phyloP scores from a whole-genome alignment of 1,140 invertebrate species.

The Trichonephila clavipes region DNA sequence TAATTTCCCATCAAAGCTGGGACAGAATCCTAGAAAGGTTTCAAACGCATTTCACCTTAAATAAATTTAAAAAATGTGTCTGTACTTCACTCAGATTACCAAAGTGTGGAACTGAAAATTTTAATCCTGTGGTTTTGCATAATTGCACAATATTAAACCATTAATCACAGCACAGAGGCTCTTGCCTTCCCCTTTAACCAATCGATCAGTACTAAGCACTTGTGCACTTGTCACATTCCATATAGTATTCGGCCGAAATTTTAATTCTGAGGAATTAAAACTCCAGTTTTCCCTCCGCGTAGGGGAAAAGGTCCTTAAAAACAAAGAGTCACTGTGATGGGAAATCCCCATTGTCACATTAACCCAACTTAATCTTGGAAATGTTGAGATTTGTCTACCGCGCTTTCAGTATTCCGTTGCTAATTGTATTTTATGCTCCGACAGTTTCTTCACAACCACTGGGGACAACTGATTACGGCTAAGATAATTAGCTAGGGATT shows the following conservation, averaged over 20 bases:
- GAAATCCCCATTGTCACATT: slow-evolving; percentile 41
- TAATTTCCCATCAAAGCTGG: neutral
- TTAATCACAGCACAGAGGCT: neutral
- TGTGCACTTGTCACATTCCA: slow-evolving; percentile 52
- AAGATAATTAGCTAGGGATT: slow-evolving; percentile 31
- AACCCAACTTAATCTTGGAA: slow-evolving; percentile 53
- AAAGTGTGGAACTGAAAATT: neutral
- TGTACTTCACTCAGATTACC: neutral
- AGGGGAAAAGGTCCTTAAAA: slow-evolving; percentile 35
- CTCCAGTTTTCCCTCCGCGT: slow-evolving; percentile 8
- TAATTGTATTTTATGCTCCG: slow-evolving; percentile 54
- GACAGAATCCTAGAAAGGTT: neutral
- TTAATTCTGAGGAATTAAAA: slow-evolving; percentile 67
- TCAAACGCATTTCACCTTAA: neutral
- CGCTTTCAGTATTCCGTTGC: neutral
- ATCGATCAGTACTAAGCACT: slow-evolving; percentile 22
- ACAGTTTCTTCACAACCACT: slow-evolving; percentile 49
- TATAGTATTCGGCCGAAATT: neutral
- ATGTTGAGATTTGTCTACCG: slow-evolving; percentile 24
- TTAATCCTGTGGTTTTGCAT: slow-evolving; percentile 31
- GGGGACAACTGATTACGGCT: slow-evolving; percentile 30
- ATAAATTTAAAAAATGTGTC: neutral
- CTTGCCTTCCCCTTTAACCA: neutral
- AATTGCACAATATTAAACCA: neutral
- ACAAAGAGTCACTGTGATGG: slow-evolving; percentile 4